phyloP scores from a whole-genome alignment of 2,113 vertebrate species.

The Philantomba maxwellii region DNA sequence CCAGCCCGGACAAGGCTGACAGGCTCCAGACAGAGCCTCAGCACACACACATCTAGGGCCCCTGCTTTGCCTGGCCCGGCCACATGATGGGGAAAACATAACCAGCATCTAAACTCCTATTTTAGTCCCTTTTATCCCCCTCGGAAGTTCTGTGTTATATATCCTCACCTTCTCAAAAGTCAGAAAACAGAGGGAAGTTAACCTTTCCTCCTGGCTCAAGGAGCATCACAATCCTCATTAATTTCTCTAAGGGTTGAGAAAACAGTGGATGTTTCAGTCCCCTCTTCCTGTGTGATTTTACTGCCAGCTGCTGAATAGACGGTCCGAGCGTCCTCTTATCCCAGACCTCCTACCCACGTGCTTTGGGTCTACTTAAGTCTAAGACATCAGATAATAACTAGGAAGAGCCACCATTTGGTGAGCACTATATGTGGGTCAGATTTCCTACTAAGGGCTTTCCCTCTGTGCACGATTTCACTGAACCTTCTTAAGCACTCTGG shows the following conservation, averaged over 20 bases:
- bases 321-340: background rate
- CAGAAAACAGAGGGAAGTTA: background rate
- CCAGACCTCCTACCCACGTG: background rate
- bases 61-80: background rate
- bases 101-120: background rate
- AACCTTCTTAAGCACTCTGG: background rate
- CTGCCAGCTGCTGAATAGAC: background rate
- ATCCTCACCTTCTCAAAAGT: background rate
- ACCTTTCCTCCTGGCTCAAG: background rate
- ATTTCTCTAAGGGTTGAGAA: background rate
- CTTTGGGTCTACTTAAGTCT: background rate
- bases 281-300: background rate
- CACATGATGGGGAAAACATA: background rate
- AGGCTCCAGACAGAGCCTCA: constrained; percentile 12
- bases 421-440: accelerated
- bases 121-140: background rate
- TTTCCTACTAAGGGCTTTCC: background rate
- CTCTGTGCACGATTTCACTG: accelerated
- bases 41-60: background rate
- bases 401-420: too few relatives aligned
- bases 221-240: background rate
- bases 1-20: constrained; percentile 14
- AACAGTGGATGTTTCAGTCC: background rate
- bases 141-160: background rate
- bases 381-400: background rate